Conservation (phyloP, 2,797 vertebrate genomes). For the Alauda arvensis region DNA sequence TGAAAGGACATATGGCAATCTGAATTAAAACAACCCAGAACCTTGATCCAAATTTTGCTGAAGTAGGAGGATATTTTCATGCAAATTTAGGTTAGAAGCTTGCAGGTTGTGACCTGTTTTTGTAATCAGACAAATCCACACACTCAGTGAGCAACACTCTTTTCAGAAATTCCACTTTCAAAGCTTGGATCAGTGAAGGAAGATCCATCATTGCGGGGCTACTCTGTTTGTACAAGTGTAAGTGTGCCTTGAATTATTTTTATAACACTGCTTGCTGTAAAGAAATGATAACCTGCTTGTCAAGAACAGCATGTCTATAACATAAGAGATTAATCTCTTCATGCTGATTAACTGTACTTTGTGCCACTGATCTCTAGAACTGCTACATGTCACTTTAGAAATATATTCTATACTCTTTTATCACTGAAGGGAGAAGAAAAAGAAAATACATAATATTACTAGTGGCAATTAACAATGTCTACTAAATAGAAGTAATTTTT, state of each 20-base stretch:
- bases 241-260: constrained; percentile 13
- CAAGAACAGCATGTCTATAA: not conserved
- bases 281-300: constrained; percentile 16
- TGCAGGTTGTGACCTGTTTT: not conserved
- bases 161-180: not conserved
- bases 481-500: not conserved
- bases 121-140: not conserved
- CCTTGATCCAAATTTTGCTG: not conserved
- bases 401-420: not conserved
- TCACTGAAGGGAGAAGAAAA: constrained; percentile 1
- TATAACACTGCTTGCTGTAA: not conserved
- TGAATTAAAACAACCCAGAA: constrained; percentile 1
- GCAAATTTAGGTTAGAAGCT: not conserved
- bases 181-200: not conserved
- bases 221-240: not conserved
- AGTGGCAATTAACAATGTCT: constrained; percentile 29
- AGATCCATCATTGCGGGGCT: not conserved
- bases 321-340: not conserved
- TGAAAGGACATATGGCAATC: not conserved
- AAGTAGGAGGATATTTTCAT: not conserved
- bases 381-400: not conserved
- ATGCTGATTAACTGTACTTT: not conserved
- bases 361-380: not conserved
- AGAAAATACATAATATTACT: constrained; percentile 1
- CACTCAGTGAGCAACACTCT: not conserved